These are phyloP conservation scores for Zaprionus kolodkinae DNA, from an alignment of 1,140 invertebrate genomes.

Conservation along the genomic window DNA sequence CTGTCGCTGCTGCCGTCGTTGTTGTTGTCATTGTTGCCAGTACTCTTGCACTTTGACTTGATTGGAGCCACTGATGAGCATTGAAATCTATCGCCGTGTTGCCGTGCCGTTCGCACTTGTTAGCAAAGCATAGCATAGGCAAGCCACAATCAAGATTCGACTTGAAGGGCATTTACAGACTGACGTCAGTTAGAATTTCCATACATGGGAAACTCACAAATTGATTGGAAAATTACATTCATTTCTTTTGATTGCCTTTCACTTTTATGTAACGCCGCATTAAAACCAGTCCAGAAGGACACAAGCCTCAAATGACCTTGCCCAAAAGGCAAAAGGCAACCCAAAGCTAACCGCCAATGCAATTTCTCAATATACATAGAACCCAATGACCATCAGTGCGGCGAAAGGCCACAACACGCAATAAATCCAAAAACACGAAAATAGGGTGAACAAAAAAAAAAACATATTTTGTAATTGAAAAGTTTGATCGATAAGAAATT, in stretches of 20 bases:
- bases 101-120: neutral
- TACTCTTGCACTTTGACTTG: slow-evolving; percentile 61
- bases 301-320: slow-evolving; percentile 59
- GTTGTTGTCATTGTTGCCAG: slow-evolving; percentile 38
- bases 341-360: slow-evolving; percentile 40
- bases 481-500: slow-evolving; percentile 80
- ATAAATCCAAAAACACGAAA: slow-evolving; percentile 22
- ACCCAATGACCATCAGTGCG: slow-evolving; percentile 41
- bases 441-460: slow-evolving; percentile 13
- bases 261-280: slow-evolving; percentile 2
- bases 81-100: slow-evolving; percentile 33
- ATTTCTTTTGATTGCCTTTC: neutral
- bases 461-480: slow-evolving; percentile 55
- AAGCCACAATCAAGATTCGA: slow-evolving; percentile 28
- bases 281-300: neutral
- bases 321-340: slow-evolving; percentile 35
- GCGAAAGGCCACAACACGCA: slow-evolving; percentile 66
- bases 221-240: slow-evolving; percentile 23
- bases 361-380: slow-evolving; percentile 30
- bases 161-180: slow-evolving; percentile 32
- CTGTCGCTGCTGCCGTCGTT: slow-evolving; percentile 32
- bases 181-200: slow-evolving; percentile 40
- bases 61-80: slow-evolving; percentile 45
- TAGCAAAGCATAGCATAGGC: neutral
- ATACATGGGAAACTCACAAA: neutral